Evolutionary conservation across 2,113 vertebrate genomes (phyloP).

Genomic region (Eupsittula cactorum): DNA sequence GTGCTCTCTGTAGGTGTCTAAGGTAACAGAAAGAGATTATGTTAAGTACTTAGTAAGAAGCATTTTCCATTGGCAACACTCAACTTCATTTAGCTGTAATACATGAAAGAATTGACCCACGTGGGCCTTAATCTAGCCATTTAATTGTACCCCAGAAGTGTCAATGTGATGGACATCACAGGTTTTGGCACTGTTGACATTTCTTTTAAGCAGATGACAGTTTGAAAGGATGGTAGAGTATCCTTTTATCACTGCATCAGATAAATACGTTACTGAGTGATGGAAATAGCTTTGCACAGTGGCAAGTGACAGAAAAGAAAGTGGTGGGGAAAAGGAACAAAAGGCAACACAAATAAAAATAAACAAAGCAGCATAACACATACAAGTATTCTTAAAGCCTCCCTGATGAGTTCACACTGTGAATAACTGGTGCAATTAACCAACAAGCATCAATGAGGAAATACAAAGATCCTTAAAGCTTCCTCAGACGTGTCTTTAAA

Average conservation of each 20-base stretch:
- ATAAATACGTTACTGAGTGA: constrained; percentile 15
- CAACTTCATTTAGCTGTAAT: constrained; percentile 31
- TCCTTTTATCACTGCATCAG: constrained; percentile 19
- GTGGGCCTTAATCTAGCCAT: constrained; percentile 7
- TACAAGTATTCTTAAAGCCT: background rate
- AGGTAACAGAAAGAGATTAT: constrained; percentile 39
- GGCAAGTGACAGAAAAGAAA: constrained; percentile 8
- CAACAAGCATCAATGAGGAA: background rate
- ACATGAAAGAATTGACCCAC: constrained; percentile 25
- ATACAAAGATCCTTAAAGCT: background rate
- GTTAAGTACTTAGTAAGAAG: constrained; percentile 46
- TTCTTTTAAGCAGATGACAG: constrained; percentile 58
- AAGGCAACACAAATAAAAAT: background rate
- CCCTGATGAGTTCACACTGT: background rate
- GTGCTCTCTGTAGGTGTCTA: background rate
- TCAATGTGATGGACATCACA: constrained; percentile 3
- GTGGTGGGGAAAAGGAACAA: background rate
- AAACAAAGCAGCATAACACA: background rate
- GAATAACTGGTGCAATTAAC: background rate
- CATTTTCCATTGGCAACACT: constrained; percentile 49
- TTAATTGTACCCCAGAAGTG: constrained; percentile 51
- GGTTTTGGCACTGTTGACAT: constrained; percentile 52
- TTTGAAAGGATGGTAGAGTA: background rate
- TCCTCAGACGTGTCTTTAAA: background rate
- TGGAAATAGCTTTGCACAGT: background rate